Evolutionary conservation across 1,140 invertebrate genomes (phyloP), one percentile per base, ranked within the genome.

Genomic region (Venturia canescens): DNA sequence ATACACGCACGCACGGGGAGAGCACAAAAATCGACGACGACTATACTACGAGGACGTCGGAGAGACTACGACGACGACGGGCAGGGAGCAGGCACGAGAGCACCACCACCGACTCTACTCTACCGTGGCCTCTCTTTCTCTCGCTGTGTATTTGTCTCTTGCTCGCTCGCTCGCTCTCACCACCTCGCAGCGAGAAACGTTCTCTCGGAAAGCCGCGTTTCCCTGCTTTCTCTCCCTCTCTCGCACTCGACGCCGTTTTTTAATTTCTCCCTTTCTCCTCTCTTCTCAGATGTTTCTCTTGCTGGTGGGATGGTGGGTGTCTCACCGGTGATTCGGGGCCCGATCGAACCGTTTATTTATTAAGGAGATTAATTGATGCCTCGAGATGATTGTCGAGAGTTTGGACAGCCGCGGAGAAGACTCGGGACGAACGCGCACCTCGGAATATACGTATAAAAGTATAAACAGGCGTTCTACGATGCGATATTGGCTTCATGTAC

Each of bases 71-170:
- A 69, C 66, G 66, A 34, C 66, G 69, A 71, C 34, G 69, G 7
- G 38, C 50, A 15, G 15, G 38, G 15, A 72, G 72, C 67, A 74
- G 66, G 79, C 74, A 74, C 63, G 79, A 74, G 79, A 74, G 74
- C 70, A 74, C 63, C 70, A 80, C 26, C 66, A 69, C 67, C 66
- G n/a, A 74, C 79, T 66, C 79, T 74, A 78, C 38, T n/a, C n/a
- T 66, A 78, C 50, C 26, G 57, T 60, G 72, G 72, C 72, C 74
- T 76, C 27, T 66, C 31, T 21, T 21, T 29, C 38, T 16, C 53
- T 66, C 63, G n/a, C 13, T 38, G 7, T 66, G 3, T 66, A 3
- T 66, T 1, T 63, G n/a, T 63, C 11, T 63, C 11, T 4, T 44
- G 18, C 15, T 18, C 18, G 21, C 16, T 71, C 31, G 31, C 9